These are phyloP conservation scores for Germaria angustata DNA, from an alignment of 2,888 invertebrate genomes.

Conservation along the genomic window DNA sequence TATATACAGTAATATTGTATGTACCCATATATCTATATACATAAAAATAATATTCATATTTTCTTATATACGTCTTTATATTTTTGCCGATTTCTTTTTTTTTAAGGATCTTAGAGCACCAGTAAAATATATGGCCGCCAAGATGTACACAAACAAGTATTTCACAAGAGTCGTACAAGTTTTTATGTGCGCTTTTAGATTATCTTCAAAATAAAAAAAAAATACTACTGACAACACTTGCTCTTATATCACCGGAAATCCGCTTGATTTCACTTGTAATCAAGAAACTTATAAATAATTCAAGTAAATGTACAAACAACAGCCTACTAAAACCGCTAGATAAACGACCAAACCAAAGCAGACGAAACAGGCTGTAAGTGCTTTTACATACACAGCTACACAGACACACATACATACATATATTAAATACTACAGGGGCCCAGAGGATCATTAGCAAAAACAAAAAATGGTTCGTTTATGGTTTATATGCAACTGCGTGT, in stretches of 20 bases:
- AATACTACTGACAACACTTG: constrained; percentile 50
- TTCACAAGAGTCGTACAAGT: not conserved
- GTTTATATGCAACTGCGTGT: not conserved
- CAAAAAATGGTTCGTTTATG: not conserved
- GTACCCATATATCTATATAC: too few relatives aligned
- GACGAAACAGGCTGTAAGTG: constrained; percentile 18
- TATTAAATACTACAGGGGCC: not conserved
- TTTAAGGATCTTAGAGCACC: not conserved
- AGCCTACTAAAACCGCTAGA: constrained; percentile 7
- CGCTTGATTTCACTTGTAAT: constrained; percentile 63
- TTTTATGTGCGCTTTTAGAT: constrained; percentile 15
- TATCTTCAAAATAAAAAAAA: constrained; percentile 33
- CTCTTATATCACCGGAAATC: constrained; percentile 67
- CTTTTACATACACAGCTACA: not conserved
- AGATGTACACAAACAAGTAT: not conserved
- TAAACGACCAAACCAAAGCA: not conserved
- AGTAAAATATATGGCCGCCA: not conserved
- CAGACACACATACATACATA: not conserved
- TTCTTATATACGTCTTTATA: too few relatives aligned
- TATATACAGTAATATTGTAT: too few relatives aligned
- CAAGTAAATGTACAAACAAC: not conserved
- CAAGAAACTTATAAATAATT: constrained; percentile 48
- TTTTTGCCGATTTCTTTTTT: too few relatives aligned
- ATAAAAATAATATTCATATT: too few relatives aligned
- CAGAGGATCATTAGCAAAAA: constrained; percentile 27